Conservation (phyloP, 2,797 vertebrate genomes). For the Chaunax sp. region DNA sequence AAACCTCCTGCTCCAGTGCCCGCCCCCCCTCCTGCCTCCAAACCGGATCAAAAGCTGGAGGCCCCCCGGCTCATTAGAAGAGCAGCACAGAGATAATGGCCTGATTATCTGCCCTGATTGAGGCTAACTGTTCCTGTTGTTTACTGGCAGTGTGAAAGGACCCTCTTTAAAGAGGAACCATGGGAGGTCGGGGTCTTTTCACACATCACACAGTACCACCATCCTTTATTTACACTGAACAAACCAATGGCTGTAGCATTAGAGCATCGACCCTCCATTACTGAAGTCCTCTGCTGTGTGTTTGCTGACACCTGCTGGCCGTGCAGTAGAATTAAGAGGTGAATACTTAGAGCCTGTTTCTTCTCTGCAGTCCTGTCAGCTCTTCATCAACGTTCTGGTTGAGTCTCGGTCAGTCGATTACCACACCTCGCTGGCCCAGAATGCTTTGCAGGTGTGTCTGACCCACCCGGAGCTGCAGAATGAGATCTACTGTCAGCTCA, state of each 20-base stretch:
- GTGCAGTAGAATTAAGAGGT: not conserved
- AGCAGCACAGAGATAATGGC: constrained; percentile 74
- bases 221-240: too few relatives aligned
- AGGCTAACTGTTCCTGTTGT: constrained; percentile 58
- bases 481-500: constrained; percentile 95
- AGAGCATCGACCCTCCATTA: too few relatives aligned
- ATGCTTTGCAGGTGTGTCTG: constrained; percentile 94
- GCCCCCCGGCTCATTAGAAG: constrained; percentile 72
- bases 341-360: too few relatives aligned
- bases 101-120: constrained; percentile 78
- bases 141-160: constrained; percentile 56
- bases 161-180: constrained; percentile 52
- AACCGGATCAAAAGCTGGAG: constrained; percentile 68
- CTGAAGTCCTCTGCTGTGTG: not conserved
- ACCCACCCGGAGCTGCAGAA: constrained; percentile 95
- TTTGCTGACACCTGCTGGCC: constrained; percentile 68
- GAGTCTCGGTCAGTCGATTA: constrained; percentile 95
- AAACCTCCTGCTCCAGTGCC: constrained; percentile 24
- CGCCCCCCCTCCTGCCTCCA: constrained; percentile 18
- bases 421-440: constrained; percentile 95
- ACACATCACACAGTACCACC: too few relatives aligned
- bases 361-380: constrained; percentile 90
- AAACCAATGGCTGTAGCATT: too few relatives aligned
- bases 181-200: constrained; percentile 65
- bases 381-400: constrained; percentile 96